These are phyloP conservation scores for Sakesphorus luctuosus DNA, from an alignment of 2,113 vertebrate genomes.

Conservation along the genomic window DNA sequence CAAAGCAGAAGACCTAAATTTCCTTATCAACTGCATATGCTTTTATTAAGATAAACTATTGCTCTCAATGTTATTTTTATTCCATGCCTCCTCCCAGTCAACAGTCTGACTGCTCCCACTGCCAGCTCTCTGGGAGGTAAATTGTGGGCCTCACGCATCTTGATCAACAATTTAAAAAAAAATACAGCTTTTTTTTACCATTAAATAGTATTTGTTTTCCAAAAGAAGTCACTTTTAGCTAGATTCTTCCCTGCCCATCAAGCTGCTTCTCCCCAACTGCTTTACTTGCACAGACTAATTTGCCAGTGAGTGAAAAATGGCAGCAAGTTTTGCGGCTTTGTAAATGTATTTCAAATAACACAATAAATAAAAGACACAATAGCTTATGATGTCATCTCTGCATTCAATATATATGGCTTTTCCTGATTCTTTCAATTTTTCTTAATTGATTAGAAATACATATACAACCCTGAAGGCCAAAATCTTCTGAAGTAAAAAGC, in stretches of 20 bases:
- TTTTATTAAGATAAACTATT: background rate
- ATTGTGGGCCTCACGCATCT: background rate
- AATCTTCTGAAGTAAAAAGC: slow-evolving; percentile 3
- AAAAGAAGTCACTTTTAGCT: background rate
- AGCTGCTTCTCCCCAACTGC: background rate
- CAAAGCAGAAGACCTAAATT: background rate
- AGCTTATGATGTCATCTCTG: background rate
- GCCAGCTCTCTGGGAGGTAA: background rate
- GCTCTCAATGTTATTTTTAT: background rate
- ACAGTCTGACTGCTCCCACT: background rate
- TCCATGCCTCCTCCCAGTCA: background rate
- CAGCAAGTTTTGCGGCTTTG: background rate
- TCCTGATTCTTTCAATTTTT: background rate
- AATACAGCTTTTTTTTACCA: background rate
- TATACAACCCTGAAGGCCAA: slow-evolving; percentile 2
- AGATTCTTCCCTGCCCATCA: background rate
- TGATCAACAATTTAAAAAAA: background rate
- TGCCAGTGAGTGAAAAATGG: background rate
- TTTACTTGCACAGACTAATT: background rate
- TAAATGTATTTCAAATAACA: background rate
- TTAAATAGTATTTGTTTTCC: background rate
- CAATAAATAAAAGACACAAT: background rate
- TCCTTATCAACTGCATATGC: background rate
- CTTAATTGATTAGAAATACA: slow-evolving; percentile 7
- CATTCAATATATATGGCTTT: background rate